Evolutionary conservation across 2,888 invertebrate genomes (phyloP).

Genomic region (Pristionchus entomophagus): DNA sequence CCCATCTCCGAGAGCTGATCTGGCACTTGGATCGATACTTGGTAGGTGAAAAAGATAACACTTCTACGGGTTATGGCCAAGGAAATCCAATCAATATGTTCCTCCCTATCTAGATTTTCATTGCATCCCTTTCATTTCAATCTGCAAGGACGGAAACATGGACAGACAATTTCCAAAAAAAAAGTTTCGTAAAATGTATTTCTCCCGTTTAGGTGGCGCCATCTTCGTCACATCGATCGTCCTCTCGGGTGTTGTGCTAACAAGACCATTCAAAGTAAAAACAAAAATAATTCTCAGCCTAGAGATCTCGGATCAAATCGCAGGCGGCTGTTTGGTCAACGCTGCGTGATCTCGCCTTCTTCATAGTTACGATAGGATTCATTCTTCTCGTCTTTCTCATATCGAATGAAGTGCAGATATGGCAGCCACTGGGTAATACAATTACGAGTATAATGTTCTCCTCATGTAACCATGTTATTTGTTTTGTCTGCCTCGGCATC

Average conservation of each 20-base stretch:
- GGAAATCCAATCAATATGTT: too few species aligned
- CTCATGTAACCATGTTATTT: too few species aligned
- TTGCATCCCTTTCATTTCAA: too few species aligned
- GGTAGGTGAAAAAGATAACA: constrained; percentile 64
- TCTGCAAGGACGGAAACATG: too few species aligned
- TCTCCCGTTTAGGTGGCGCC: neutral
- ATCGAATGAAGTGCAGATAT: constrained; percentile 78
- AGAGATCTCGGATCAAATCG: neutral
- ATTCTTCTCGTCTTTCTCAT: constrained; percentile 78
- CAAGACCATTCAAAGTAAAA: constrained; percentile 24
- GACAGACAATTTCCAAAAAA: too few species aligned
- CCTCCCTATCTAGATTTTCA: too few species aligned
- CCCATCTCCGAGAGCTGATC: constrained; percentile 75
- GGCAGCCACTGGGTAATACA: constrained; percentile 77
- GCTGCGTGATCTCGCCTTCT: constrained; percentile 80
- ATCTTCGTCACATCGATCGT: constrained; percentile 21
- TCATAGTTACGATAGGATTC: constrained; percentile 78
- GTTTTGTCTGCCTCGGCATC: constrained; percentile 75
- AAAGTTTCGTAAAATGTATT: neutral
- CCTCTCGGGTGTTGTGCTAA: neutral
- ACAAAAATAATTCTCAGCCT: neutral
- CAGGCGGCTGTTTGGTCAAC: constrained; percentile 73
- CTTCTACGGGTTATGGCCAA: too few species aligned
- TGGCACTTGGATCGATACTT: constrained; percentile 77
- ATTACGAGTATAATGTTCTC: too few species aligned